Evolutionary conservation across 2,797 vertebrate genomes (phyloP).

Genomic region (Chromis chromis): DNA sequence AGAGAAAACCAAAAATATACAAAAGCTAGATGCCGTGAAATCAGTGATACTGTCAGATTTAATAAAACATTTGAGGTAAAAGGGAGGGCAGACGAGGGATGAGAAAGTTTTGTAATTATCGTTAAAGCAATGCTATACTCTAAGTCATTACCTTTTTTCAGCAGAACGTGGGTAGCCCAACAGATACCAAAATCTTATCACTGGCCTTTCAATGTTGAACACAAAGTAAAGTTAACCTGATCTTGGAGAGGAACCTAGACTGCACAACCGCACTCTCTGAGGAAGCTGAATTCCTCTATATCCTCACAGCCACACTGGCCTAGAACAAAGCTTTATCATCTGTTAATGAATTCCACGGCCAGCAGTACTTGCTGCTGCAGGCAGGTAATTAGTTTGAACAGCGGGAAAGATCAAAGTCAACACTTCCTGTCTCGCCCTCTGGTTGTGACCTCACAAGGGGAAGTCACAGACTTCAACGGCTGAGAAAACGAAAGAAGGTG

Average conservation of each 20-base stretch:
- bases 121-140: conserved; percentile 3
- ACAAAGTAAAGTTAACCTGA: conserved; percentile 28
- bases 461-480: conserved; percentile 67
- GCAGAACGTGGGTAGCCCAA: background rate
- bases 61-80: conserved; percentile 29
- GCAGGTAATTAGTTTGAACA: conserved; percentile 83
- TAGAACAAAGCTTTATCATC: conserved; percentile 70
- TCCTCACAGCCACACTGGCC: conserved; percentile 42
- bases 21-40: conserved; percentile 12
- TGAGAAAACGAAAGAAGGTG: conserved; percentile 38
- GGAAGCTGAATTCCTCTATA: conserved; percentile 53
- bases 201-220: background rate
- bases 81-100: conserved; percentile 7
- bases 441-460: conserved; percentile 73
- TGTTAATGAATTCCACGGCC: conserved; percentile 75
- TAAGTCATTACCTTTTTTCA: conserved; percentile 28
- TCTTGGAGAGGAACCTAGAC: conserved; percentile 28
- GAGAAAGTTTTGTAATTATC: conserved; percentile 4
- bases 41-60: conserved; percentile 12
- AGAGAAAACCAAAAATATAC: conserved; percentile 1
- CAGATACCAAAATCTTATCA: conserved; percentile 7
- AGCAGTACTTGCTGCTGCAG: conserved; percentile 61
- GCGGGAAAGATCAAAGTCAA: conserved; percentile 77
- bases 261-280: conserved; percentile 6
- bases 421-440: conserved; percentile 66